phyloP scores from a whole-genome alignment of 2,888 invertebrate genomes.

The Lissocephala sabroskyi region DNA sequence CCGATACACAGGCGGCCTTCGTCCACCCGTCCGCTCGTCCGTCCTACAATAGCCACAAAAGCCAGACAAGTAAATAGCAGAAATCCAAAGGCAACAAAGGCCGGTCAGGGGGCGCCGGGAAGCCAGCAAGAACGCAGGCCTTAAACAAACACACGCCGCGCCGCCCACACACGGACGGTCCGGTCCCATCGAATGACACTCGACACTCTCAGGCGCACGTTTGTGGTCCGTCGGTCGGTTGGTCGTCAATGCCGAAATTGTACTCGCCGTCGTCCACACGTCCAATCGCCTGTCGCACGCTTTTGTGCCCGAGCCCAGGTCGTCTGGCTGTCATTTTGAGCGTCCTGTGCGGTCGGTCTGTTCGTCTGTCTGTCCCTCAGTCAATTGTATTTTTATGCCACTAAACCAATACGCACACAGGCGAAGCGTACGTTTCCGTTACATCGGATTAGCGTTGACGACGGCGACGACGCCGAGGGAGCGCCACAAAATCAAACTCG shows the following conservation, averaged over 20 bases:
- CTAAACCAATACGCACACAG: conserved; percentile 50
- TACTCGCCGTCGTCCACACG: neutral
- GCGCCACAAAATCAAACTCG: conserved; percentile 17
- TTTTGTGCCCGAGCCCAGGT: conserved; percentile 4
- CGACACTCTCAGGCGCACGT: neutral
- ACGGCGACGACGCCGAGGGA: too few relatives aligned
- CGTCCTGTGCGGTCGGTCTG: neutral
- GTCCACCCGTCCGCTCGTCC: too few relatives aligned
- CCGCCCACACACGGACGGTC: conserved; percentile 9
- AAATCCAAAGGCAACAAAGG: conserved; percentile 42
- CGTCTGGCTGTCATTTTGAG: conserved; percentile 2
- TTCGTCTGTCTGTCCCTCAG: conserved; percentile 18
- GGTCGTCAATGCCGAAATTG: too few relatives aligned
- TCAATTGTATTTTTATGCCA: conserved; percentile 51
- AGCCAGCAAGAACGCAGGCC: conserved; percentile 14
- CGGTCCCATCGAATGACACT: neutral
- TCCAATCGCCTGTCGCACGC: conserved; percentile 5
- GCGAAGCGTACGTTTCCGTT: conserved; percentile 47
- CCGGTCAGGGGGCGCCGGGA: conserved; percentile 33
- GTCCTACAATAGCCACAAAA: too few relatives aligned
- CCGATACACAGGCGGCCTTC: conserved; percentile 21
- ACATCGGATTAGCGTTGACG: conserved; percentile 31
- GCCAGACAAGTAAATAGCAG: conserved; percentile 48
- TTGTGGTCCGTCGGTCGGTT: too few relatives aligned
- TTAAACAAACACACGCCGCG: conserved; percentile 34